Evolutionary conservation across 2,797 vertebrate species (phyloP), one percentile per base, ranked within the genome.

Genomic region (Coccyzus lansbergi): DNA sequence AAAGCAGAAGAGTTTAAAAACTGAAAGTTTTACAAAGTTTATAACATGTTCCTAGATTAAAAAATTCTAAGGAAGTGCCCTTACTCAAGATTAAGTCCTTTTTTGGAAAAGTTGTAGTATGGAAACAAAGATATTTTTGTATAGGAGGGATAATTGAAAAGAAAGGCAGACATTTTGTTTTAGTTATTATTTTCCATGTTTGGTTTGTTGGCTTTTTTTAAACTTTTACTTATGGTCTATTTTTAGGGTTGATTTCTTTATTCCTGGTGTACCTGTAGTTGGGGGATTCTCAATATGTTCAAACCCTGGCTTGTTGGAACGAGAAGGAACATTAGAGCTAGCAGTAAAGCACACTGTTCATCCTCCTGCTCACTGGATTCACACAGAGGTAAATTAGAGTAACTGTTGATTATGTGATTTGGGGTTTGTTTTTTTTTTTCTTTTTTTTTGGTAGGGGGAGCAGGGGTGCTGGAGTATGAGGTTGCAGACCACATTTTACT

Each of bases 241-340:
- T 97, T 96, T 83, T 96, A 99, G 99, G 99, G 98, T 99, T 70
- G 99, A 99, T 95, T 98, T 99, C 96, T 99, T 99, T 97, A 99
- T 99, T 94, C 99, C 99, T 12, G 98, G 98, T 28, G 83, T 99
- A 62, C 98, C 99, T 88, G 98, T 97, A 81, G 98, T 99, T 90
- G 99, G 99, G 40, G 99, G 99, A 16, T 99, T 99, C 98, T 99
- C 99, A 68, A 98, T 99, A 96, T 99, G 99, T 96, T 99, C 99
- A 86, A 98, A 98, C 84, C 99, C 99, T 3, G 98, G 98, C 49
- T 96, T 99, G 68, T 94, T 99, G 76, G 96, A 98, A 97, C 97
- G 97, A 92, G 98, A 99, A 83, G 98, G 98, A 24, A 77, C 98
- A 33, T 84, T 99, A 48, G 99, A 99, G 92, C 96, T 99, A 93